These are phyloP conservation scores for Nothobranchius kuhntae DNA, from an alignment of 2,113 vertebrate species.

Conservation along the genomic window DNA sequence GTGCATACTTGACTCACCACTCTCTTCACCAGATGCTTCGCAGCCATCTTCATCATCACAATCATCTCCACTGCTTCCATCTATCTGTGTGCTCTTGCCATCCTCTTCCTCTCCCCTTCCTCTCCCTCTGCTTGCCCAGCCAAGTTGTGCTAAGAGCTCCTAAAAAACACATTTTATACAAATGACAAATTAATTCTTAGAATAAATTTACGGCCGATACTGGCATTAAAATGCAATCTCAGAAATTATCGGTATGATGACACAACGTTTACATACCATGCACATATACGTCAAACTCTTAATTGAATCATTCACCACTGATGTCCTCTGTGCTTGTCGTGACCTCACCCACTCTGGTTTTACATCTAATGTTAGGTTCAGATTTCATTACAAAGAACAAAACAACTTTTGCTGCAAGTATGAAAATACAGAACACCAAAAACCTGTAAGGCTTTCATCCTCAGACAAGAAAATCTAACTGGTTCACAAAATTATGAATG, in stretches of 20 bases:
- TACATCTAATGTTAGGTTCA: background rate
- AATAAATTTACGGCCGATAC: too few species aligned
- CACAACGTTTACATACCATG: too few species aligned
- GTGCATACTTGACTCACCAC: conserved; percentile 61
- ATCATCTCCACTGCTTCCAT: conserved; percentile 80
- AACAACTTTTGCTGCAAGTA: background rate
- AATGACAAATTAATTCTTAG: background rate
- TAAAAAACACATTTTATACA: conserved; percentile 44
- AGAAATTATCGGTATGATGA: too few species aligned
- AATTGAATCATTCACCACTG: too few species aligned
- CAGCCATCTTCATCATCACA: conserved; percentile 92
- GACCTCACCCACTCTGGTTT: too few species aligned
- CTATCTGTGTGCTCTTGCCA: conserved; percentile 70
- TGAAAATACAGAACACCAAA: background rate
- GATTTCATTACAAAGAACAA: background rate
- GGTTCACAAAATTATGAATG: conserved; percentile 43
- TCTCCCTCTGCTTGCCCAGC: conserved; percentile 54
- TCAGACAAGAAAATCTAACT: conserved; percentile 35
- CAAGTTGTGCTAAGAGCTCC: conserved; percentile 76
- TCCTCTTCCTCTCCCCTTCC: conserved; percentile 70
- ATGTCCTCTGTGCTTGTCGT: too few species aligned
- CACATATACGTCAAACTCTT: too few species aligned
- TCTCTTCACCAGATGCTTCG: conserved; percentile 82
- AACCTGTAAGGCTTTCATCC: background rate
- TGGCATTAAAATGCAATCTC: too few species aligned